Conservation (phyloP, 2,888 invertebrate genomes). For the Drosophila atripex region DNA sequence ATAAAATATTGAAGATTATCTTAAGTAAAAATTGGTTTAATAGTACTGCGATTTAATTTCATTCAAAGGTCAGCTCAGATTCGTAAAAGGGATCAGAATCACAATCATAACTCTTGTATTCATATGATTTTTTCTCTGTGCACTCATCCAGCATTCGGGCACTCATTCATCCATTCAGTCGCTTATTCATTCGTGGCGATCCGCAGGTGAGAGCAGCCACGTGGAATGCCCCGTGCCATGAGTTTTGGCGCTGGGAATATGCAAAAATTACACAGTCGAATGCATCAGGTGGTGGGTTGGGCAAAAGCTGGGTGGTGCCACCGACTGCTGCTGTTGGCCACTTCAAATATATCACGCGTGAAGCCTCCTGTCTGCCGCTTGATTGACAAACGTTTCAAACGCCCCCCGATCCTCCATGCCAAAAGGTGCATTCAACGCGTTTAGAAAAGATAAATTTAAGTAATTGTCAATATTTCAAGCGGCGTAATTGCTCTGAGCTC, state of each 20-base stretch:
- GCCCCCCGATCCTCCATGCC: not conserved
- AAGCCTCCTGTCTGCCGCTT: conserved; percentile 59
- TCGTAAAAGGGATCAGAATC: no score
- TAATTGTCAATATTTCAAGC: conserved; percentile 79
- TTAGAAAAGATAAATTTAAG: conserved; percentile 80
- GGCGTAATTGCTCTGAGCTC: conserved; percentile 67
- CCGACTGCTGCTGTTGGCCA: conserved; percentile 51
- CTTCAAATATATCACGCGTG: conserved; percentile 76
- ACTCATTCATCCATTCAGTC: conserved; percentile 54
- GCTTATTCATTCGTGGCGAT: conserved; percentile 65
- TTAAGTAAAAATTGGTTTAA: not conserved
- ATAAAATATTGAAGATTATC: not conserved
- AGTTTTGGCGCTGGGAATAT: conserved; percentile 60
- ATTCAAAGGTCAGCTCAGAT: no score
- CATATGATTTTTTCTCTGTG: conserved; percentile 2
- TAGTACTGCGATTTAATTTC: no score
- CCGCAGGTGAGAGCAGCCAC: conserved; percentile 73
- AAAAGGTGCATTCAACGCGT: conserved; percentile 67
- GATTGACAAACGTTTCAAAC: conserved; percentile 69
- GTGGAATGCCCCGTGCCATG: conserved; percentile 62
- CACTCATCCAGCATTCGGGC: conserved; percentile 35
- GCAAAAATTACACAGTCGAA: conserved; percentile 74
- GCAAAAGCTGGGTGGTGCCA: not conserved
- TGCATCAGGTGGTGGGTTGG: conserved; percentile 45
- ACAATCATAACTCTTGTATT: not conserved